A percentile compares a stretch with the other conserved stretches of the same genome.
phyloP scores from a whole-genome alignment of 2,888 invertebrate species.

The Latrodectus hesperus region DNA sequence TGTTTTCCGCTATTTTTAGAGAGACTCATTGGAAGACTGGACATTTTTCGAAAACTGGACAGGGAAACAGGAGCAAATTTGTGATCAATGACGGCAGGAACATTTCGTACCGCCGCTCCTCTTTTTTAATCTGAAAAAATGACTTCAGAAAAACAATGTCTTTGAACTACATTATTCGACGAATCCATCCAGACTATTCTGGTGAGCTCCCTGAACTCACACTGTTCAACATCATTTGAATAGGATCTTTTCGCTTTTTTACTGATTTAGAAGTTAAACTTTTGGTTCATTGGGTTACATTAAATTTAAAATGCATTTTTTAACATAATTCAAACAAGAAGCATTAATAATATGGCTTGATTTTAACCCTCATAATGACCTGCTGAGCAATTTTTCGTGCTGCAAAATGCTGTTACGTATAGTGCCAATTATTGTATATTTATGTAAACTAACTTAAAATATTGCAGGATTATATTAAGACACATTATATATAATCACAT shows the following conservation, averaged over 20 bases:
- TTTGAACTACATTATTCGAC: neutral
- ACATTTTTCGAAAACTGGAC: neutral
- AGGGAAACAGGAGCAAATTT: slow-evolving; percentile 38
- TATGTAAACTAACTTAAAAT: too few species aligned
- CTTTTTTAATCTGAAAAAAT: neutral
- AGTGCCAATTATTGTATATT: too few species aligned
- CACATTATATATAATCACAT: too few species aligned
- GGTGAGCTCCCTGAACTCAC: neutral
- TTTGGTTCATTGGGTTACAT: too few species aligned
- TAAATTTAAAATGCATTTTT: too few species aligned
- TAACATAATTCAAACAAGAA: too few species aligned
- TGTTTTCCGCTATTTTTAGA: slow-evolving; percentile 1
- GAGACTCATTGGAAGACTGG: neutral
- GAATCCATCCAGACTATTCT: neutral
- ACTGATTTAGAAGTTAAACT: neutral
- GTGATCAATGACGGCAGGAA: slow-evolving; percentile 48
- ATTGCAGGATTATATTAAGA: too few species aligned
- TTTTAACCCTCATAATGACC: too few species aligned
- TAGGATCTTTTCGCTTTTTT: neutral
- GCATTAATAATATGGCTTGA: too few species aligned
- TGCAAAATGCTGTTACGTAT: too few species aligned
- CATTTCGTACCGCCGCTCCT: slow-evolving; percentile 28
- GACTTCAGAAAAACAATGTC: neutral
- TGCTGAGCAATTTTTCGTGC: too few species aligned
- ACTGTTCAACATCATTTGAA: neutral